These are phyloP conservation scores for Pseudorhombus dupliciocellatus DNA, from an alignment of 2,113 vertebrate genomes.

Conservation along the genomic window DNA sequence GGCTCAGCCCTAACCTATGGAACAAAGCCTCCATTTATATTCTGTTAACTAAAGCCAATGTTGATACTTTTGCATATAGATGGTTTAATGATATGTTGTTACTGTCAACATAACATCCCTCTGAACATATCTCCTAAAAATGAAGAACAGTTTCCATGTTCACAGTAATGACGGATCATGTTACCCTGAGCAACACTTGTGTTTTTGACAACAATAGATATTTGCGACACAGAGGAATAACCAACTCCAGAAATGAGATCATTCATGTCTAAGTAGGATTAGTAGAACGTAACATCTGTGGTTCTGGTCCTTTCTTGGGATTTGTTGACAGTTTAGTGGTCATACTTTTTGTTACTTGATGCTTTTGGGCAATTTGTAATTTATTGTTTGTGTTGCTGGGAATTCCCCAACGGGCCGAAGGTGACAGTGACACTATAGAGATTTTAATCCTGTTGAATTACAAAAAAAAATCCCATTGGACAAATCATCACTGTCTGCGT, in stretches of 20 bases:
- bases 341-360: neutral
- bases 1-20: too few relatives aligned
- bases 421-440: conserved; percentile 9
- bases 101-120: too few relatives aligned
- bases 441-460: conserved; percentile 12
- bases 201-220: neutral
- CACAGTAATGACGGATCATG: neutral
- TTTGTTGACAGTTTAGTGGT: neutral
- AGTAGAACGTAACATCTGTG: neutral
- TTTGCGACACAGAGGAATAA: neutral
- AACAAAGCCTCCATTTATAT: too few relatives aligned
- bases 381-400: conserved; percentile 5
- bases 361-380: neutral
- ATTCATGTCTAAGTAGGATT: neutral
- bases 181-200: too few relatives aligned
- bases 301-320: neutral
- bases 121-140: neutral
- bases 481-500: conserved; percentile 18
- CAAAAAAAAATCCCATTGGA: conserved; percentile 28
- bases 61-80: too few relatives aligned
- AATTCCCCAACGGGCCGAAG: conserved; percentile 7
- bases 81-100: too few relatives aligned
- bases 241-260: neutral
- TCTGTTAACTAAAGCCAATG: too few relatives aligned
- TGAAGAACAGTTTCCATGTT: neutral